phyloP scores from a whole-genome alignment of 2,888 invertebrate genomes.

The Mechanitis messenoides region DNA sequence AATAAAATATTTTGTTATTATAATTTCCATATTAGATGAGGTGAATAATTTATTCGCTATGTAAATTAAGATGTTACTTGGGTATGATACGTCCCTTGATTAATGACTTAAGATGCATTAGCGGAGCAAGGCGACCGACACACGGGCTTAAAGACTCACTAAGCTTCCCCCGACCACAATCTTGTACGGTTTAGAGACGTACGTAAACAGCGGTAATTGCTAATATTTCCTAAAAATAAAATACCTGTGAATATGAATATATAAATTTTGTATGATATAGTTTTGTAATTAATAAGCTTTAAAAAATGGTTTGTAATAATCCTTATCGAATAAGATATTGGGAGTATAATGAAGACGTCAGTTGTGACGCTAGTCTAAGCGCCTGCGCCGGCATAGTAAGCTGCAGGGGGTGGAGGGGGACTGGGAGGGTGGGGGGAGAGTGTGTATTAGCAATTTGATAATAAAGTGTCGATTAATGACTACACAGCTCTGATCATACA shows the following conservation, averaged over 20 bases:
- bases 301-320: not conserved
- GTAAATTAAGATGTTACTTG: slow-evolving; percentile 13
- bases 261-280: not conserved
- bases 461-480: slow-evolving; percentile 20
- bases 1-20: slow-evolving; percentile 13
- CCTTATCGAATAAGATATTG: slow-evolving; percentile 12
- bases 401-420: not conserved
- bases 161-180: not conserved
- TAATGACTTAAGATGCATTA: slow-evolving; percentile 13
- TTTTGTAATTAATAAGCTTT: not conserved
- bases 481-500: not conserved
- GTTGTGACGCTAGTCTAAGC: slow-evolving; percentile 10
- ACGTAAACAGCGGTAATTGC: too few species aligned
- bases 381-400: not conserved
- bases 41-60: slow-evolving; percentile 16
- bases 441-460: slow-evolving; percentile 16
- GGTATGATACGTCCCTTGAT: slow-evolving; percentile 15
- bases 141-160: not conserved
- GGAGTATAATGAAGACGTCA: slow-evolving; percentile 13
- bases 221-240: too few species aligned
- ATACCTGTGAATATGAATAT: not conserved
- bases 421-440: not conserved
- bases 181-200: not conserved
- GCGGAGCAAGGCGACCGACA: slow-evolving; percentile 7
- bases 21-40: slow-evolving; percentile 17